Evolutionary conservation across 2,888 invertebrate genomes (phyloP), one percentile per base, ranked within the genome.

Genomic region (Campoplex capitator): DNA sequence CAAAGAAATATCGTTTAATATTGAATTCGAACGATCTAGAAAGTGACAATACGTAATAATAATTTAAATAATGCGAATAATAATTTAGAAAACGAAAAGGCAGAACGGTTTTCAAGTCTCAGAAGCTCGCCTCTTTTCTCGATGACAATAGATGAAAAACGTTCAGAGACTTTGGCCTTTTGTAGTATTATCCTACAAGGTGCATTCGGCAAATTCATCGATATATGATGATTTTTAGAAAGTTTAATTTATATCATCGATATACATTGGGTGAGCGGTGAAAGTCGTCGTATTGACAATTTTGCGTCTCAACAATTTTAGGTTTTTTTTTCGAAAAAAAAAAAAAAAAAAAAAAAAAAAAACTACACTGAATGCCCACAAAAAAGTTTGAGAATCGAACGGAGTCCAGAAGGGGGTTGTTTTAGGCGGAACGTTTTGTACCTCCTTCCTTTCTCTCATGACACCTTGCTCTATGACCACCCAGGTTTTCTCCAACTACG

Each of bases 131-230:
- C 68, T 58, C 56, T 54, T 13, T 45, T 13, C 45, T 11, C 56
- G 28, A 68, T 68, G 71, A 80, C 71, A 83, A 83, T 86, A 38
- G 71, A 71, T 58, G 70, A 28, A 71, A 65, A 86, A 76, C 73
- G 65, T 56, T 70, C 45, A 48, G 48, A n/a, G 74, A 77, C 74
- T 77, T 70, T 35, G 54, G 45, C 71, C 79, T 51, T 42, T 45
- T 16, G 32, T 28, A 62, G 80, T 83, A 86, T 83, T 86, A 80
- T 80, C 71, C 76, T 71, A 74, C 75, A 58, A 82, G 68, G 76
- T 76, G 67, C 73, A 68, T 68, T 38, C 8, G n/a, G 16, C 13
- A 76, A 83, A 76, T 83, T 56, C 35, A 54, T 18, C 51, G 62
- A 84, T 70, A 48, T 58, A 68, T 82, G 18, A 48, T n/a, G 35